Percentiles rank a stretch among this genome's conserved stretches.
Evolutionary conservation across 2,888 invertebrate genomes (phyloP).

Genomic region (Scaptomyza flava): DNA sequence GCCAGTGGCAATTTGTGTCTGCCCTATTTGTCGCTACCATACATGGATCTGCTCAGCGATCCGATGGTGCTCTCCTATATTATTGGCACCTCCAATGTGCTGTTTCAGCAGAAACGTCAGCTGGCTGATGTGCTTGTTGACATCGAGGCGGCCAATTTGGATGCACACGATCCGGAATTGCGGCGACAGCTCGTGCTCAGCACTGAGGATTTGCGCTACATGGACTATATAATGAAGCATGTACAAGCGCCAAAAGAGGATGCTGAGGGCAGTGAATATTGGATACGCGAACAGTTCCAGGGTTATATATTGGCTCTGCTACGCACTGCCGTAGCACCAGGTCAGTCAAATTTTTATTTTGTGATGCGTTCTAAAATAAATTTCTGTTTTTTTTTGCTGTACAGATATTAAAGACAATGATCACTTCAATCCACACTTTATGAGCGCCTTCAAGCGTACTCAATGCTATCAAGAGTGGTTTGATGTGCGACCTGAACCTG

Average conservation of each 20-base stretch:
- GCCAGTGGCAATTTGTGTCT: conserved; percentile 96
- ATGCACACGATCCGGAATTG: conserved; percentile 91
- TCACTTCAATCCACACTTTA: conserved; percentile 93
- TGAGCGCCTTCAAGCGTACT: conserved; percentile 93
- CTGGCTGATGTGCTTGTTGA: conserved; percentile 96
- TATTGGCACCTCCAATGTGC: conserved; percentile 99
- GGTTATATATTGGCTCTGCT: conserved; percentile 93
- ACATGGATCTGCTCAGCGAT: conserved; percentile 95
- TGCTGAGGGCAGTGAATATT: conserved; percentile 96
- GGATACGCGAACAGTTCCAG: conserved; percentile 97
- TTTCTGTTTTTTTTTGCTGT: neutral
- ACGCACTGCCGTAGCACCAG: conserved; percentile 87
- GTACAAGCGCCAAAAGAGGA: conserved; percentile 89
- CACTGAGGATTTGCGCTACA: conserved; percentile 97
- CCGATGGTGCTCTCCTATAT: conserved; percentile 93
- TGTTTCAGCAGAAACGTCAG: conserved; percentile 97
- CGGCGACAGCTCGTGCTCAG: conserved; percentile 93
- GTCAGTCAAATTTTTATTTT: conserved; percentile 21
- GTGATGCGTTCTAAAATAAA: neutral
- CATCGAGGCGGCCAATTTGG: conserved; percentile 93
- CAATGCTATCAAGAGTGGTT: conserved; percentile 95
- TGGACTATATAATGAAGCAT: conserved; percentile 94
- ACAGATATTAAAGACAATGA: conserved; percentile 91
- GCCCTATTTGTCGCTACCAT: conserved; percentile 97
- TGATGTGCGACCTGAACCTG: conserved; percentile 87